A percentile compares a stretch with the other conserved stretches of the same genome.
phyloP scores from a whole-genome alignment of 2,797 vertebrate species.

The Urocyon cinereoargenteus region DNA sequence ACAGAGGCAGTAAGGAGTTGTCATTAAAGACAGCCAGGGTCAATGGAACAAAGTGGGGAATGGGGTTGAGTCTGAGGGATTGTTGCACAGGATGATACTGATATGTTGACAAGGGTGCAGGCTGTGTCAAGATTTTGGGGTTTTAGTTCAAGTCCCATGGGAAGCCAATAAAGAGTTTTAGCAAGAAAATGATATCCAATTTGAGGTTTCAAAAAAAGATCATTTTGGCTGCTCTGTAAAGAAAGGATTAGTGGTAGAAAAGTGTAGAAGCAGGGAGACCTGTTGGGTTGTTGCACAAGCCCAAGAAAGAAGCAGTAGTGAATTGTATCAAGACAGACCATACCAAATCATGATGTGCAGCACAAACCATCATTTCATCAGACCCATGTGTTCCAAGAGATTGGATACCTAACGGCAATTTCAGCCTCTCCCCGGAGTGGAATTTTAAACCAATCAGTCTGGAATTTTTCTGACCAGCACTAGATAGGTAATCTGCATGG shows the following conservation, averaged over 20 bases:
- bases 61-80: too few relatives aligned
- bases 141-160: not conserved
- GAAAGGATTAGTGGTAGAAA: not conserved
- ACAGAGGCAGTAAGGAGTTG: not conserved
- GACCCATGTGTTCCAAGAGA: not conserved
- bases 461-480: not conserved
- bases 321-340: not conserved
- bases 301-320: not conserved
- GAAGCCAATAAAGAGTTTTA: not conserved
- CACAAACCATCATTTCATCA: not conserved
- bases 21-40: slow-evolving; percentile 88
- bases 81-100: not conserved
- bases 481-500: not conserved
- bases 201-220: not conserved
- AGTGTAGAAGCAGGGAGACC: not conserved
- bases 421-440: not conserved
- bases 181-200: not conserved
- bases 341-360: not conserved
- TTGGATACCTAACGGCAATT: not conserved
- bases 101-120: not conserved
- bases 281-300: not conserved
- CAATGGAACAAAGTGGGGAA: not conserved
- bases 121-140: not conserved
- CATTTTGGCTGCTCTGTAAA: not conserved
- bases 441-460: not conserved